phyloP scores from a whole-genome alignment of 2,888 invertebrate species.

The Platycheirus albimanus region DNA sequence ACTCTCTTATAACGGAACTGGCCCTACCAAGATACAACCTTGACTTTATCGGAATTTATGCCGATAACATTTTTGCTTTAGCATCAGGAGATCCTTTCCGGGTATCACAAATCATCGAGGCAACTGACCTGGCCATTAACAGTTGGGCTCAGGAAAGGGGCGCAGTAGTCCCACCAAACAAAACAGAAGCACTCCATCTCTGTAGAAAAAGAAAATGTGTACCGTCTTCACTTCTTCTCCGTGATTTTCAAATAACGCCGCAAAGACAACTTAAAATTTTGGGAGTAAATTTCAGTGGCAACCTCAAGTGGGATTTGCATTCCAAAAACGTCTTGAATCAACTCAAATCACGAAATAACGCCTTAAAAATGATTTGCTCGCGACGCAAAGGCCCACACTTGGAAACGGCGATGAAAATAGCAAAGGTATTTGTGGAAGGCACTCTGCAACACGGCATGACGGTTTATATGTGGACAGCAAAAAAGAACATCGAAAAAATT shows the following conservation, averaged over 20 bases:
- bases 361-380: conserved; percentile 12
- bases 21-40: neutral
- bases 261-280: conserved; percentile 9
- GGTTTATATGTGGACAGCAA: neutral
- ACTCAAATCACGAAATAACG: conserved; percentile 19
- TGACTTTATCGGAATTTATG: conserved; percentile 25
- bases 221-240: neutral
- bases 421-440: neutral
- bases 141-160: conserved; percentile 29
- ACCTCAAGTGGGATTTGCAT: conserved; percentile 6
- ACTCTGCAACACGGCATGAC: conserved; percentile 22
- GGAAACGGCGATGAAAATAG: neutral
- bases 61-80: conserved; percentile 10
- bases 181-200: neutral
- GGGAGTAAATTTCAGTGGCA: conserved; percentile 2
- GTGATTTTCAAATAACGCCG: neutral
- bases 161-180: conserved; percentile 3
- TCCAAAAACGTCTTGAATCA: neutral
- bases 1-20: neutral
- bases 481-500: conserved; percentile 2
- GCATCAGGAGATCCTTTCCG: conserved; percentile 1
- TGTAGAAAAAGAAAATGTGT: conserved; percentile 23
- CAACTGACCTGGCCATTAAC: conserved; percentile 9
- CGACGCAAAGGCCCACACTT: neutral
- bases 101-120: neutral